A percentile compares a stretch with the other conserved stretches of the same genome.
Evolutionary conservation across 2,888 invertebrate genomes (phyloP).

Genomic region (Netelia melanura): DNA sequence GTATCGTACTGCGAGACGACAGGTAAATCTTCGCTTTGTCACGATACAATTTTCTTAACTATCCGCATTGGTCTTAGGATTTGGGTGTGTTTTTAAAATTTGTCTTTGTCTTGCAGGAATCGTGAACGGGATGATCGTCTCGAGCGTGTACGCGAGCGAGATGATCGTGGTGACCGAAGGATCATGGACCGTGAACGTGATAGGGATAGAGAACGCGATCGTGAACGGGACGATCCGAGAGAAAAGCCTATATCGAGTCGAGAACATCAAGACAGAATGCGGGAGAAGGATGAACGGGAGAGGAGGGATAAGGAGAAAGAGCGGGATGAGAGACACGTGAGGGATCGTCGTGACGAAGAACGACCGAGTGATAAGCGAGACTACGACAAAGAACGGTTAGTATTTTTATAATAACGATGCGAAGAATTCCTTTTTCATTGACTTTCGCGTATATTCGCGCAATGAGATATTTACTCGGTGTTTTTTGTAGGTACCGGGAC

Average conservation of each 20-base stretch:
- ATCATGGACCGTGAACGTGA: conserved; percentile 57
- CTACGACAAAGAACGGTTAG: conserved; percentile 82
- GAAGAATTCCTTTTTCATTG: background rate
- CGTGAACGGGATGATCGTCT: conserved; percentile 79
- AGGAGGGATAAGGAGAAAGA: conserved; percentile 81
- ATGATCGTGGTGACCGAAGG: conserved; percentile 67
- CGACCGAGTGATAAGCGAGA: conserved; percentile 79
- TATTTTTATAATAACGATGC: background rate
- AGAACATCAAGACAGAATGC: conserved; percentile 80
- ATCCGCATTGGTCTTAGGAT: background rate
- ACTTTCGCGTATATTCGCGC: background rate
- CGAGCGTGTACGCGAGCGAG: conserved; percentile 68
- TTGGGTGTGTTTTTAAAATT: background rate
- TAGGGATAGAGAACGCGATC: conserved; percentile 65
- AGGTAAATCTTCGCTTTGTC: conserved; percentile 73
- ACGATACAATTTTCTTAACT: background rate
- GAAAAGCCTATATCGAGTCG: conserved; percentile 79
- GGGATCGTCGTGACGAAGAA: conserved; percentile 81
- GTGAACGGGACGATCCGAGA: conserved; percentile 73
- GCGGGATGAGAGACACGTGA: conserved; percentile 80
- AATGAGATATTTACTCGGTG: background rate
- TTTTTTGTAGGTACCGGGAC: conserved; percentile 77
- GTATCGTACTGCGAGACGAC: conserved; percentile 78
- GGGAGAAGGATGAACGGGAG: conserved; percentile 81
- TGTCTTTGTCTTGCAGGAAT: conserved; percentile 65